Base-by-base conservation (phyloP, 2,113 vertebrate genomes). In the Excalfactoria chinensis region DNA sequence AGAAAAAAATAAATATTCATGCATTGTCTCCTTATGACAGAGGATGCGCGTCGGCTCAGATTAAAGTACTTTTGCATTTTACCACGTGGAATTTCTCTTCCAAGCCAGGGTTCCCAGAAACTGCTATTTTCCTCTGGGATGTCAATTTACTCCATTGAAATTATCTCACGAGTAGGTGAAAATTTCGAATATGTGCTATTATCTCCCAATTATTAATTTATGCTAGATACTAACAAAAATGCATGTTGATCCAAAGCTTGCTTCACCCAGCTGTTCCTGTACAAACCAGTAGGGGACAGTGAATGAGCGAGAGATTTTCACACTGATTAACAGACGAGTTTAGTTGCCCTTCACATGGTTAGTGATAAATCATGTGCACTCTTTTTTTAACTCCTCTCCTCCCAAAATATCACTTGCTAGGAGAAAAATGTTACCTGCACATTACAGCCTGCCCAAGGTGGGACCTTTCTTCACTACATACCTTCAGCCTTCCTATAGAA, bases 221-320 rank as follows among this genome's bases (percentile, higher is more conserved):
- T 23, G 3, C 7, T 66, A 15, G 44, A 81, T 87, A 88, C 91
- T 13, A 89, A 75, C 5, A 46, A 6, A 60, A 83, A 64, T 8
- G 35, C 3, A 21, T 7, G 25, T 30, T 60, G 30, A 80, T 44
- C 77, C 9, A 75, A 92, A 66, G 5, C 10, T 30, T 69, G 35
- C 8, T 86, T 56, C 41, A 43, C 13, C 40, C 69, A n/a, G 17
- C 46, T 59, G 5, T 78, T 89, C 59, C 62, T 63, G 44, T 30
- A 40, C 43, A 82, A 76, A 84, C 17, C 88, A 78, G 73, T n/a
- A 96, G 91, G 71, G 49, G 51, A 84, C 43, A 67, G 37, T 84
- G 78, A 69, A 84, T 49, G 46, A 71, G 77, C 68, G 62, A 62
- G 55, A 62, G 62, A 70, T 70, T 89, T 90, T 80, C 32, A 58